Conservation (phyloP, 1,140 invertebrate species). For the Capitella teleta region DNA sequence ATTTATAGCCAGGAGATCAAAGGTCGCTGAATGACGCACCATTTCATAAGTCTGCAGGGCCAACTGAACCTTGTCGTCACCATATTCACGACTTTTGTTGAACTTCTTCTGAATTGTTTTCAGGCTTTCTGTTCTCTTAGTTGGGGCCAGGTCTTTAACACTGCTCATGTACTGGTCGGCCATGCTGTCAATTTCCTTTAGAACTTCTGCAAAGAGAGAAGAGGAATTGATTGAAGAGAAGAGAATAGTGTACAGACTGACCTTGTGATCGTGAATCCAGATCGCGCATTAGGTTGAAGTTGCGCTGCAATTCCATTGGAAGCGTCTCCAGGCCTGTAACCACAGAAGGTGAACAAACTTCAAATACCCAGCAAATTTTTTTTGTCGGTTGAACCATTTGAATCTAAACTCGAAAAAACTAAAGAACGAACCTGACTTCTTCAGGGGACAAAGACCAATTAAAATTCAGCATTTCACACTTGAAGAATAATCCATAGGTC, state of each 20-base stretch:
- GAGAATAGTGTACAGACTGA: constrained; percentile 14
- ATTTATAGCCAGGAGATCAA: background rate
- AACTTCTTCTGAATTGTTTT: constrained; percentile 54
- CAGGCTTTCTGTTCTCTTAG: constrained; percentile 72
- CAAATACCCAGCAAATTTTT: background rate
- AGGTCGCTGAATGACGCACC: constrained; percentile 40
- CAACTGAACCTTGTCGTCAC: constrained; percentile 92
- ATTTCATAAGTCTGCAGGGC: constrained; percentile 97
- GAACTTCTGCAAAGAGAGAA: constrained; percentile 51
- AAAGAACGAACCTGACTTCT: too few relatives aligned
- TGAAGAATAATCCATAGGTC: too few relatives aligned
- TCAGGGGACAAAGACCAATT: too few relatives aligned
- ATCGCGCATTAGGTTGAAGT: constrained; percentile 91
- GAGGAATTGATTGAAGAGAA: too few relatives aligned
- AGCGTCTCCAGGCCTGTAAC: constrained; percentile 76
- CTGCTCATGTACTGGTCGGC: constrained; percentile 71
- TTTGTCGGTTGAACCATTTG: too few relatives aligned
- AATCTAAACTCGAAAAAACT: too few relatives aligned
- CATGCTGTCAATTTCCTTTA: constrained; percentile 79
- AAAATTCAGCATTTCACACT: too few relatives aligned
- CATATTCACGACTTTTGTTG: constrained; percentile 48
- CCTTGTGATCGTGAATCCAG: constrained; percentile 73
- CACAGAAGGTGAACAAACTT: constrained; percentile 10
- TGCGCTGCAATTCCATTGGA: constrained; percentile 84
- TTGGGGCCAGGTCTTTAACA: constrained; percentile 51